These are phyloP conservation scores for Anomalospiza imberbis DNA, from an alignment of 2,797 vertebrate species.

Conservation along the genomic window DNA sequence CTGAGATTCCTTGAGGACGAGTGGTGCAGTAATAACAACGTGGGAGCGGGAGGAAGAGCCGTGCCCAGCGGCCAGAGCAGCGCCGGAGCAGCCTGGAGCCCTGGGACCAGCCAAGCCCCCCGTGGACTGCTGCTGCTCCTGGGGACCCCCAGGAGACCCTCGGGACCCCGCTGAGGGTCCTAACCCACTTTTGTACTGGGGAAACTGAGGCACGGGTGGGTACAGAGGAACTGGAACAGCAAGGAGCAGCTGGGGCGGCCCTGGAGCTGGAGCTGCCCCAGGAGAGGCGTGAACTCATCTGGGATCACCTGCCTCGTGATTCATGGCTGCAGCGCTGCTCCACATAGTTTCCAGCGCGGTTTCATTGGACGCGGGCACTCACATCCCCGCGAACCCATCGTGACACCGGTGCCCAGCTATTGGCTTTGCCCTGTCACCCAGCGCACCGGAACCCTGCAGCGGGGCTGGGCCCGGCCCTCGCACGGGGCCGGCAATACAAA, in stretches of 20 bases:
- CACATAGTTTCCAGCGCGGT: neutral
- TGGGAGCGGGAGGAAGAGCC: neutral
- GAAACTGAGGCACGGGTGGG: neutral
- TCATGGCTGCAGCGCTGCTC: neutral
- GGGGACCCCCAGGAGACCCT: neutral
- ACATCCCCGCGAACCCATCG: neutral
- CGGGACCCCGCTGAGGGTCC: accelerated
- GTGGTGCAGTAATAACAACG: neutral
- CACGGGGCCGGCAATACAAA: neutral
- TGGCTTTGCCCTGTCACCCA: neutral
- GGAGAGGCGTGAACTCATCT: neutral
- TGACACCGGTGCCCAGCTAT: neutral
- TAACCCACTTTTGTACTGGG: accelerated
- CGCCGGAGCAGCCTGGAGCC: neutral
- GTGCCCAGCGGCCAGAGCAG: neutral
- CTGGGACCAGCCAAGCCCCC: neutral
- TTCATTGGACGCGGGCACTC: neutral
- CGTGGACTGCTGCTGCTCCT: accelerated
- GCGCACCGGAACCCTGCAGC: neutral
- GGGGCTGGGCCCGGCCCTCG: neutral
- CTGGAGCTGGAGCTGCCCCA: neutral
- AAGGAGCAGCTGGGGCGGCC: neutral
- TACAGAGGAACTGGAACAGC: neutral
- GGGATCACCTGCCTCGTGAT: conserved; percentile 24
- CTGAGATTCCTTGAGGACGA: neutral